These are phyloP conservation scores for Premnoplex brunnescens DNA, from an alignment of 2,797 vertebrate genomes.

Conservation along the genomic window DNA sequence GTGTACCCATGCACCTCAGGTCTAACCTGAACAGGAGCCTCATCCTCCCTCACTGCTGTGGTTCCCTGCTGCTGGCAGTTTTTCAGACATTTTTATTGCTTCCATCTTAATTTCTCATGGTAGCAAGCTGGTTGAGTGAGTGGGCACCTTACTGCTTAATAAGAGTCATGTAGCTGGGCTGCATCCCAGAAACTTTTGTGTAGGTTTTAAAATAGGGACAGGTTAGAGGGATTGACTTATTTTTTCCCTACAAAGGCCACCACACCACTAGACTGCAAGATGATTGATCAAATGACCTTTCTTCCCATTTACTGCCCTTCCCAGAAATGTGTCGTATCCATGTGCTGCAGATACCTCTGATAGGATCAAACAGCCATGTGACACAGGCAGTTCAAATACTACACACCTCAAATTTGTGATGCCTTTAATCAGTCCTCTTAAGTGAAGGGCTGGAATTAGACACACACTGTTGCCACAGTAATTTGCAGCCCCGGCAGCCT, in stretches of 20 bases:
- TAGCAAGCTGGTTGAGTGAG: not conserved
- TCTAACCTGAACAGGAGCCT: not conserved
- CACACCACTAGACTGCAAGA: not conserved
- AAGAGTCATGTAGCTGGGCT: fast-evolving
- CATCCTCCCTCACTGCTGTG: fast-evolving
- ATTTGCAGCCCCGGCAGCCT: not conserved
- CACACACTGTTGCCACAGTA: fast-evolving
- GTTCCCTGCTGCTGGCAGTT: not conserved
- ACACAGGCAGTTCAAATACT: fast-evolving
- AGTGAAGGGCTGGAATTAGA: not conserved
- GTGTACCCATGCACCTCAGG: fast-evolving
- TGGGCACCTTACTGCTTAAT: not conserved
- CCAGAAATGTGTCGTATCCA: not conserved
- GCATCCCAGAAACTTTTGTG: not conserved
- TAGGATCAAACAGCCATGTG: fast-evolving
- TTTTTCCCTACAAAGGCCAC: constrained; percentile 28
- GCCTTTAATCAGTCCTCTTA: not conserved
- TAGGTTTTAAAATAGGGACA: not conserved
- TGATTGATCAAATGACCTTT: constrained; percentile 43
- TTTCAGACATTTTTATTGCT: not conserved
- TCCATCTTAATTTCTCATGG: not conserved
- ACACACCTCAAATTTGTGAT: not conserved
- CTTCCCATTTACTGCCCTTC: constrained; percentile 27
- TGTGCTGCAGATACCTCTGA: not conserved
- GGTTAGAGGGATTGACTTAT: not conserved